Conservation (phyloP, 2,113 vertebrate species). For the Dascyllus trimaculatus region DNA sequence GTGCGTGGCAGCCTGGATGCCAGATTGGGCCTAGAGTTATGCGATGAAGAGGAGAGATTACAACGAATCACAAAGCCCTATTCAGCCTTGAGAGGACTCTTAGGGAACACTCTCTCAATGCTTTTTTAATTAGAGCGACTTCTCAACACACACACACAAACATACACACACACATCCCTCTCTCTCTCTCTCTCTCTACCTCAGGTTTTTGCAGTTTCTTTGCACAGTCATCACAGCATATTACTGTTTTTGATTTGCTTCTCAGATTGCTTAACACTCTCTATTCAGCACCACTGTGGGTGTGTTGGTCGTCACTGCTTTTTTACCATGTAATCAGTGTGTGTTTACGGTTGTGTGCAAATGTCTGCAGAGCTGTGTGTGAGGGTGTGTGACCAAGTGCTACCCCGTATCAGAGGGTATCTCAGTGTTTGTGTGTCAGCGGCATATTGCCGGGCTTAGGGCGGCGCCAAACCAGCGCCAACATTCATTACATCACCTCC, state of each 20-base stretch:
- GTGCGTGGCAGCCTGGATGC: constrained; percentile 61
- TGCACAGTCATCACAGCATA: constrained; percentile 48
- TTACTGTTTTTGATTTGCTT: constrained; percentile 54
- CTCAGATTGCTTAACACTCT: constrained; percentile 33
- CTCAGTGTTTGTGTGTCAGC: constrained; percentile 67
- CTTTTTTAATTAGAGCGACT: constrained; percentile 76
- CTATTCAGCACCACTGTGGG: constrained; percentile 33
- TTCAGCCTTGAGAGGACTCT: constrained; percentile 78
- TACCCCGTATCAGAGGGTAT: constrained; percentile 63
- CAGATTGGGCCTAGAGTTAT: constrained; percentile 73
- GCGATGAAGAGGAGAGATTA: constrained; percentile 80
- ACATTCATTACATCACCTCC: constrained; percentile 73
- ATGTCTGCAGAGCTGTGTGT: constrained; percentile 25
- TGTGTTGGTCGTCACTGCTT: constrained; percentile 46
- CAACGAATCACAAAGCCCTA: constrained; percentile 76
- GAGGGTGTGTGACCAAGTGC: constrained; percentile 50
- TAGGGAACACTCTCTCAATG: constrained; percentile 70
- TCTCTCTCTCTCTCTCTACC: background rate
- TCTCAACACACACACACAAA: constrained; percentile 34
- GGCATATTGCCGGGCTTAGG: constrained; percentile 66
- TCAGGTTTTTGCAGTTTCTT: constrained; percentile 26
- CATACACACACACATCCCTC: constrained; percentile 19
- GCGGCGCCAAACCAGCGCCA: constrained; percentile 58
- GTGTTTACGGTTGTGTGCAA: constrained; percentile 49
- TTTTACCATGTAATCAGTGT: constrained; percentile 56